Conservation (phyloP, 2,113 vertebrate genomes). For the Ornithorhynchus anatinus region DNA sequence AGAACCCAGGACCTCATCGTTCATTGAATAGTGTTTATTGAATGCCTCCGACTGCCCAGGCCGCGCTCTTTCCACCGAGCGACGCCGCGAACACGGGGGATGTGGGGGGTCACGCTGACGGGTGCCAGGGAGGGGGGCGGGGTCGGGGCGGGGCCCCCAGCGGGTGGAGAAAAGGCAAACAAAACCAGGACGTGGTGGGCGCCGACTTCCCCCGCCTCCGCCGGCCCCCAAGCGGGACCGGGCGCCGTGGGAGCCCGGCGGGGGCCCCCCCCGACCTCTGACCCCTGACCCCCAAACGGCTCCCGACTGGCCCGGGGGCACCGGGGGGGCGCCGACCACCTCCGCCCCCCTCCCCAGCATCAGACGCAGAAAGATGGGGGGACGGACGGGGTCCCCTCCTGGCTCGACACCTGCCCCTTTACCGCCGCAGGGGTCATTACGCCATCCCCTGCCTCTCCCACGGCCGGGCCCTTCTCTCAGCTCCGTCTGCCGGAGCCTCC, state of each 20-base stretch:
- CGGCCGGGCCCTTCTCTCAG: too few species aligned
- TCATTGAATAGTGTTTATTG: slow-evolving; percentile 20
- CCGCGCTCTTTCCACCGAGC: slow-evolving; percentile 6
- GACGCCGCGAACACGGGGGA: neutral
- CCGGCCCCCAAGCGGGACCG: too few species aligned
- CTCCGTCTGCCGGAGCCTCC: too few species aligned
- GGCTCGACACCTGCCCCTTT: too few species aligned
- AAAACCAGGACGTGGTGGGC: neutral
- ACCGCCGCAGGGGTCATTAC: too few species aligned
- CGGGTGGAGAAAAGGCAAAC: neutral
- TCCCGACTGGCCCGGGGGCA: neutral
- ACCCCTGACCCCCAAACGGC: neutral
- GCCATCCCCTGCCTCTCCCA: too few species aligned
- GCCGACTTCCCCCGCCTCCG: too few species aligned
- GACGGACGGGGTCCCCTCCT: too few species aligned
- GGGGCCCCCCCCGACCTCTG: neutral
- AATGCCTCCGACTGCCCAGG: neutral
- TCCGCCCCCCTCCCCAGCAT: neutral
- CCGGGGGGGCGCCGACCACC: neutral
- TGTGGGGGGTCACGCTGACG: neutral
- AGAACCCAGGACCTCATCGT: too few species aligned
- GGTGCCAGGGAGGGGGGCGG: neutral
- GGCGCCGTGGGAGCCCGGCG: neutral
- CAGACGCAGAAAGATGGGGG: too few species aligned
- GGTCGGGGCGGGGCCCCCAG: neutral